Conservation (phyloP, 2,797 vertebrate genomes). For the Dicrostonyx torquatus region DNA sequence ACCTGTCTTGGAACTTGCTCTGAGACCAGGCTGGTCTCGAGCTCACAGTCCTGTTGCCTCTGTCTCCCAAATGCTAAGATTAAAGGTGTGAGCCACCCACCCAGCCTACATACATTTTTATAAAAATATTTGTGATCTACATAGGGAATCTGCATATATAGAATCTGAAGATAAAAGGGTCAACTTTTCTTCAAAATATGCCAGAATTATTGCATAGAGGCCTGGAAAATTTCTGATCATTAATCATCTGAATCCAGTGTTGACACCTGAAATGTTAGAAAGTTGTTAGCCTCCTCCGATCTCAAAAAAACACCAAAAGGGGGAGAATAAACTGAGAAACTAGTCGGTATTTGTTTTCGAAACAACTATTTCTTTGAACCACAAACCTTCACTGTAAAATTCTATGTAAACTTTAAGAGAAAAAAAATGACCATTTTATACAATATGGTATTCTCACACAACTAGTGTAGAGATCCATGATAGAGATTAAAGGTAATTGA, state of each 20-base stretch:
- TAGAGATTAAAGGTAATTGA: not conserved
- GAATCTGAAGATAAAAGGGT: rapidly evolving
- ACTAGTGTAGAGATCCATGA: not conserved
- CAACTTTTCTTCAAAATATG: not conserved
- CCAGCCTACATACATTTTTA: not conserved
- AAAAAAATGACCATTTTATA: not conserved
- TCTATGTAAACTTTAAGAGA: not conserved
- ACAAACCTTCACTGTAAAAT: not conserved
- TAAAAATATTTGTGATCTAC: not conserved
- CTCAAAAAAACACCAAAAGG: not conserved
- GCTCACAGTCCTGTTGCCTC: too few relatives aligned
- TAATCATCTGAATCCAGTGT: not conserved
- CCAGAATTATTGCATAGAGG: not conserved
- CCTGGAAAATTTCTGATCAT: not conserved
- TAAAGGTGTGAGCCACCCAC: too few relatives aligned
- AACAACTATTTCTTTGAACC: not conserved
- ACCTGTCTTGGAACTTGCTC: too few relatives aligned
- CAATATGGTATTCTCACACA: not conserved
- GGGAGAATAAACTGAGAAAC: not conserved
- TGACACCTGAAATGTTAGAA: not conserved
- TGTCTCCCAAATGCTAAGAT: too few relatives aligned
- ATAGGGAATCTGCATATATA: not conserved
- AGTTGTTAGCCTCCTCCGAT: not conserved
- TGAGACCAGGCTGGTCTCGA: too few relatives aligned
- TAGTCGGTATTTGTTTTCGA: not conserved